Conservation (phyloP, 2,113 vertebrate species). For the Perognathus longimembris region DNA sequence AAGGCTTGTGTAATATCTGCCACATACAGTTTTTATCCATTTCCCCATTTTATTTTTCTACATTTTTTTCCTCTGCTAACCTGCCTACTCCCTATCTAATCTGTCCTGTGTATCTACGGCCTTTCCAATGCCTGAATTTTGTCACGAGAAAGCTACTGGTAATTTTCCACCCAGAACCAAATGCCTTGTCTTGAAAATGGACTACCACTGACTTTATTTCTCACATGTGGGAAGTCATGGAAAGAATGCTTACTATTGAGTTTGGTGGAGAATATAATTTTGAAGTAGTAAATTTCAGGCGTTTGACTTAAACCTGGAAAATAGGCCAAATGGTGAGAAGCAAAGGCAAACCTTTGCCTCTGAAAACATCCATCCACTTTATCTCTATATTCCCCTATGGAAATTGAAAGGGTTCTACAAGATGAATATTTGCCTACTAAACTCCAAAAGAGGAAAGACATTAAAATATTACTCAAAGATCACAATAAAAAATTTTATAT, state of each 20-base stretch:
- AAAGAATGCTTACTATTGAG: not conserved
- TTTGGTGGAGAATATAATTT: not conserved
- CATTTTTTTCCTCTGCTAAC: too few species aligned
- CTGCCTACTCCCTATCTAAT: too few species aligned
- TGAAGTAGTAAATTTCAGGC: not conserved
- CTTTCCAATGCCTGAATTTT: too few species aligned
- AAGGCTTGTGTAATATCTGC: too few species aligned
- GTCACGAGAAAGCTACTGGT: too few species aligned
- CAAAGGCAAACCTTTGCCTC: not conserved
- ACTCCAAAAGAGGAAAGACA: not conserved
- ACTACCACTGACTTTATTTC: too few species aligned
- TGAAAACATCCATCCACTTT: not conserved
- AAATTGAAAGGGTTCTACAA: conserved; percentile 30
- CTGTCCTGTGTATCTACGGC: too few species aligned
- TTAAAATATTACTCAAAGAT: not conserved
- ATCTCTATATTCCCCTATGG: not conserved
- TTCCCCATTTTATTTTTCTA: too few species aligned
- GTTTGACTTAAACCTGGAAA: not conserved
- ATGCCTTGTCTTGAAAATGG: too few species aligned
- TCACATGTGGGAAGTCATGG: not conserved
- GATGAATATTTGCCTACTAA: not conserved
- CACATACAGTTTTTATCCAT: too few species aligned
- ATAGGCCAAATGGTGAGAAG: not conserved
- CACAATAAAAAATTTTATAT: not conserved
- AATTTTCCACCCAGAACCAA: too few species aligned